Base-by-base conservation (phyloP, 2,888 invertebrate species). In the Drosophila diplacantha region DNA sequence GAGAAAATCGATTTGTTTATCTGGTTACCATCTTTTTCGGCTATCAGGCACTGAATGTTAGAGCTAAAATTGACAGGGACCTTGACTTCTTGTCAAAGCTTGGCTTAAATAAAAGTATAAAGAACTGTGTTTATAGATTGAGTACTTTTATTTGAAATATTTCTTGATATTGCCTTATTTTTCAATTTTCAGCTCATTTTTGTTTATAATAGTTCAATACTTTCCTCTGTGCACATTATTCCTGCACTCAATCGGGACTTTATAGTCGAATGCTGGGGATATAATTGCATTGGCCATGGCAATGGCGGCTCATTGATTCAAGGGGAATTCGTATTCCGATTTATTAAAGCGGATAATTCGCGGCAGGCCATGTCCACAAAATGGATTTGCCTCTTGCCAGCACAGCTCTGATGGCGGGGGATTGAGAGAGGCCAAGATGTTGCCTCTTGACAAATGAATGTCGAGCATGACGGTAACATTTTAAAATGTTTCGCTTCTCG, bases 381-480 rank as follows among this genome's bases (percentile, higher is more conserved):
- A 61, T 61, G 54, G 63, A 75, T 76, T 64, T 54, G 43, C 54
- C 58, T 64, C 62, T 62, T 47, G 39, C 34, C 37, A 43, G 35
- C 18, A 8, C 18, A 12, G 12, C 37, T 18, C 5, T 16, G 37
- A 34, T 47, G 47, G 29, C 22, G 18, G 49, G 32, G 38, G 44
- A 54, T 52, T 34, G 72, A 71, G 72, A 39, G 38, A 46, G 38
- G 34, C 54, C 52, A 82, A 79, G 74, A 64, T 83, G 80, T 72
- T 84, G 75, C 63, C 64, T 58, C 73, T 65, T 84, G 81, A 84
- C 75, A 81, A 76, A 83, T 75, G 84, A 71, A 75, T 81, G 72
- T 74, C 54, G 71, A 71, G 69, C 74, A 72, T 77, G 75, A 72
- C 72, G 66, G 62, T 56, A 73, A 75, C 72, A 73, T 79, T 81